Percentiles rank a stretch among this genome's conserved stretches.
Conservation (phyloP, 2,888 invertebrate species). For the Noctua fimbriata region DNA sequence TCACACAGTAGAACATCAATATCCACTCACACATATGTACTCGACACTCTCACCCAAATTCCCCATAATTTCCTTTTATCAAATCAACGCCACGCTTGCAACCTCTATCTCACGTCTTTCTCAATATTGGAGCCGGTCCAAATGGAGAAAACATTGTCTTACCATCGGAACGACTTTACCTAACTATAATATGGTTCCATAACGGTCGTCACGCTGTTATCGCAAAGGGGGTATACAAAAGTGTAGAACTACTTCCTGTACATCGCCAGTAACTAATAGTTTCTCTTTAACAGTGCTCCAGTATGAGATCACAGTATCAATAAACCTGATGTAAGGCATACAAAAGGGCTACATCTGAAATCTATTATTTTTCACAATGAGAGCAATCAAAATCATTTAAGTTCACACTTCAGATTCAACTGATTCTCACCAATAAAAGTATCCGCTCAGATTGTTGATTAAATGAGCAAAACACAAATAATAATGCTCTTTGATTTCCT, state of each 20-base stretch:
- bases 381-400: not conserved
- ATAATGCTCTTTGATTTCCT: not conserved
- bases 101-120: constrained; percentile 52
- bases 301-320: not conserved
- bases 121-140: constrained; percentile 61
- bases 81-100: constrained; percentile 29
- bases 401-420: not conserved
- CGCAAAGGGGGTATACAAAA: constrained; percentile 29
- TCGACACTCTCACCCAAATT: not conserved
- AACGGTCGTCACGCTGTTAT: constrained; percentile 43
- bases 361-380: not conserved
- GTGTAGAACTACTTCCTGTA: constrained; percentile 23
- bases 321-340: not conserved
- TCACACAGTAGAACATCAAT: not conserved
- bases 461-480: not conserved
- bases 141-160: constrained; percentile 67
- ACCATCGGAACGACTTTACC: constrained; percentile 60
- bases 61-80: constrained; percentile 19
- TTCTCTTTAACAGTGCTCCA: not conserved
- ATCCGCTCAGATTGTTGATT: not conserved
- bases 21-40: not conserved
- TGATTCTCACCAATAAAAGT: not conserved
- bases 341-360: no score
- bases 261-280: not conserved
- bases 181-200: constrained; percentile 60